phyloP scores from a whole-genome alignment of 2,888 invertebrate genomes.

The Cylindroiulus punctatus region DNA sequence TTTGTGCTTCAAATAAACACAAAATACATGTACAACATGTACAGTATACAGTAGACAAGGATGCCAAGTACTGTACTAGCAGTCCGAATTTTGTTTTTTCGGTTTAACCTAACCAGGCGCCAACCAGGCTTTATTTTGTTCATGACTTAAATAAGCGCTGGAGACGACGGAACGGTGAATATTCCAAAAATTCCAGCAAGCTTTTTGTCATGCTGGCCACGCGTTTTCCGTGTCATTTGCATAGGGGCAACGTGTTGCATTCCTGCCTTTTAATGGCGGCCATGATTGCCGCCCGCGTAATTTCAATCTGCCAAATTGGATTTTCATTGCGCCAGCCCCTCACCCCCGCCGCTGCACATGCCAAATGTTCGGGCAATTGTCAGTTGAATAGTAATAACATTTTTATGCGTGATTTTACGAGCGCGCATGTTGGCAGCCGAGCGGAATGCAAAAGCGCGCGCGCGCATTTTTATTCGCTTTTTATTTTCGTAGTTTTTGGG shows the following conservation, averaged over 20 bases:
- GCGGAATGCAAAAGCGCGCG: neutral
- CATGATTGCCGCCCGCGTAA: neutral
- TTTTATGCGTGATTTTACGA: constrained; percentile 42
- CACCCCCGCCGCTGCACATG: neutral
- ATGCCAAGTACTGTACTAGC: no score
- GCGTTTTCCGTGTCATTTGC: no score
- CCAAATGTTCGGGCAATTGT: constrained; percentile 31
- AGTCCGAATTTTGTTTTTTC: no score
- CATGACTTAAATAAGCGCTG: no score
- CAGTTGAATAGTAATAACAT: constrained; percentile 42
- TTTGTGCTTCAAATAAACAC: no score
- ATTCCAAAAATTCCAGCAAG: no score
- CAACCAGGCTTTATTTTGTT: no score
- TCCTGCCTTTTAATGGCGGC: neutral
- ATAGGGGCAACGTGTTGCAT: neutral
- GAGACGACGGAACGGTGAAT: no score
- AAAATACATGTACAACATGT: no score
- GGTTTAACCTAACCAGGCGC: no score
- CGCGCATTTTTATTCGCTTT: neutral
- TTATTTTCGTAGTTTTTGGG: neutral
- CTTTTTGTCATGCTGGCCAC: no score
- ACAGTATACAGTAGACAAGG: no score
- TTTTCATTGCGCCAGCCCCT: neutral
- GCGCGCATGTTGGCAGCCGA: neutral
- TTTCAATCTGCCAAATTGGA: constrained; percentile 35